Base-by-base conservation (phyloP, 2,797 vertebrate species). In the Amblyopsis hoosieri region DNA sequence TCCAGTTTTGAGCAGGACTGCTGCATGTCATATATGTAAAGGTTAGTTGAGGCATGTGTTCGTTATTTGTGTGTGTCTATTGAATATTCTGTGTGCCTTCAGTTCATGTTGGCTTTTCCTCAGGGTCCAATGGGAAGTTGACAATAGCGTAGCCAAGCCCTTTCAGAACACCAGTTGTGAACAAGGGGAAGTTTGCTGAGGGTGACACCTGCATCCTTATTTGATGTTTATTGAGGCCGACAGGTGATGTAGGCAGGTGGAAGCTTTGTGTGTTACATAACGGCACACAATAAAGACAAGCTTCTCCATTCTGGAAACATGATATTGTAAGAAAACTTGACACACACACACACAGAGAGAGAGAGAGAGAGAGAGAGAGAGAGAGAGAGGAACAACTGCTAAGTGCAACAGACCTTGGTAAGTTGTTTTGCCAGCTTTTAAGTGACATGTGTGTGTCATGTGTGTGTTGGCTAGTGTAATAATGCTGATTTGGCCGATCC, bases 121-220 rank as follows among this genome's bases (percentile, higher is more conserved):
- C 75, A 64, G 54, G 72, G 72, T 46, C 73, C 42, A 57, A 62
- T 10, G 54, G 71, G 77, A 87, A 85, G 76, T 54, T 29, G 45
- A 54, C 14, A 17, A 64, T 13, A 64, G 51, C 13, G 14, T 19
- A 62, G 72, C 74, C 52, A 0, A 33, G 1, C 57, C 69, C 64
- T 65, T 71, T 55, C 65, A 78, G 60, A 75, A 12, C 69, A 71
- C 51, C 62, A 57, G 55, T 42, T 19, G 55, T 68, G 66, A 75
- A 68, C 57, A 54, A 63, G 60, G 68, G 80, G 81, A 83, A 76
- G 84, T 89, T 78, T 81, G 78, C 78, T 71, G 64, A 72, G 62
- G 66, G 54, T 47, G 45, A 64, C 6, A 71, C 66, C 67, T 75
- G 57, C 13, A 47, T 62, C 42, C 59, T 63, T 45, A 29, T 52